These are phyloP conservation scores for Diprion similis DNA, from an alignment of 1,140 invertebrate genomes.

Conservation along the genomic window DNA sequence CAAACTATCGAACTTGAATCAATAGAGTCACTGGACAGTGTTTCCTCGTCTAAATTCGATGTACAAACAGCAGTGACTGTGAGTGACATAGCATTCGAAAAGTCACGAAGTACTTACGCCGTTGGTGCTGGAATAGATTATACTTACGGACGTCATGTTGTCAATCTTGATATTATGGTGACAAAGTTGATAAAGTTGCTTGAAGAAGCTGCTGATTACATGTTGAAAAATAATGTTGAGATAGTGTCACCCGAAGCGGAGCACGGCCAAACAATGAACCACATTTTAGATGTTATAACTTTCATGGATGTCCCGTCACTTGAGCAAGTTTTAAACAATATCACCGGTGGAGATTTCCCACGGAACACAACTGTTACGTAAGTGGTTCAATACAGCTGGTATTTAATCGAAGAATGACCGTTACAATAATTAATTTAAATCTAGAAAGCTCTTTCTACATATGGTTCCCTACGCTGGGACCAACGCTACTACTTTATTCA, in stretches of 20 bases:
- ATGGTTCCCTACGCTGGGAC: conserved; percentile 58
- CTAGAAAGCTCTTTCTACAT: conserved; percentile 51
- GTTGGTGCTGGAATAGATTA: conserved; percentile 40
- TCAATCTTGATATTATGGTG: conserved; percentile 39
- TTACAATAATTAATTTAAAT: conserved; percentile 16
- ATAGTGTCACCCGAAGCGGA: conserved; percentile 45
- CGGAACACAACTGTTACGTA: conserved; percentile 33
- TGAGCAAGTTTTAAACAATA: conserved; percentile 38
- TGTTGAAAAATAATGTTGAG: conserved; percentile 51
- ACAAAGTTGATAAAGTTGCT: conserved; percentile 48
- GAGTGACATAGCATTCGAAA: conserved; percentile 42
- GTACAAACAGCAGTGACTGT: conserved; percentile 31
- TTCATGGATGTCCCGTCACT: conserved; percentile 46
- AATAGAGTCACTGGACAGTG: conserved; percentile 25
- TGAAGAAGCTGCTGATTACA: conserved; percentile 44
- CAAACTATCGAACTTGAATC: conserved; percentile 50
- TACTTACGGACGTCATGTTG: conserved; percentile 45
- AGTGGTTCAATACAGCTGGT: neutral
- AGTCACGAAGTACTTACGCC: conserved; percentile 31
- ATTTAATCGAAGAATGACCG: neutral
- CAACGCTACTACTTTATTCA: conserved; percentile 45
- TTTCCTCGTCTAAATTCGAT: conserved; percentile 25
- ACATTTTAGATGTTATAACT: conserved; percentile 42
- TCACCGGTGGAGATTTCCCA: conserved; percentile 31
- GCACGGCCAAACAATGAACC: conserved; percentile 49